phyloP scores from a whole-genome alignment of 1,140 invertebrate genomes.

The Drosophila azteca region DNA sequence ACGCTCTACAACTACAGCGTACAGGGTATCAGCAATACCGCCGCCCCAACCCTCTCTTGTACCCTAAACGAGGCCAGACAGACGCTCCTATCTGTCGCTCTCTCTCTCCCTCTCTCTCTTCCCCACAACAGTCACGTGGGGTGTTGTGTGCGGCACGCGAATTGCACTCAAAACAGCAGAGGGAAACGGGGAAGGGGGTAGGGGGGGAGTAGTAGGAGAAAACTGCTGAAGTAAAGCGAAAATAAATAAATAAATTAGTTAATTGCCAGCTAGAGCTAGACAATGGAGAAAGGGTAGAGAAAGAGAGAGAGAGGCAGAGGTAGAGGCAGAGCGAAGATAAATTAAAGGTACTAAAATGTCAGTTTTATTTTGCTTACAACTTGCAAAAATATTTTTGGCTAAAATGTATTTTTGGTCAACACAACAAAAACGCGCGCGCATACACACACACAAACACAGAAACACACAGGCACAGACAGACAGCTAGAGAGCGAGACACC shows the following conservation, averaged over 20 bases:
- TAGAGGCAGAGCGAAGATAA: background rate
- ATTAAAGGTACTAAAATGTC: slow-evolving; percentile 38
- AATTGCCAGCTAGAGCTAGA: background rate
- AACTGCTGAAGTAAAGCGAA: slow-evolving; percentile 42
- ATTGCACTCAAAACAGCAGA: slow-evolving; percentile 28
- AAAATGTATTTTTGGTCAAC: slow-evolving; percentile 67
- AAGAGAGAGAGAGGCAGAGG: too few species aligned
- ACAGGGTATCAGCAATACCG: too few species aligned
- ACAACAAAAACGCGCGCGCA: slow-evolving; percentile 56
- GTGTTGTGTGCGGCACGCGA: slow-evolving; percentile 64
- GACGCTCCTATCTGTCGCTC: slow-evolving; percentile 19
- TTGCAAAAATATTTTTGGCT: slow-evolving; percentile 29
- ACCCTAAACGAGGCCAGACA: slow-evolving; percentile 46
- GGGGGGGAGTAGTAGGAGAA: background rate
- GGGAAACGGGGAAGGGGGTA: background rate
- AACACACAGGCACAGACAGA: slow-evolving; percentile 22
- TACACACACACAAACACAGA: slow-evolving; percentile 18
- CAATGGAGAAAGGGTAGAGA: too few species aligned
- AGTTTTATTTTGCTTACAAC: slow-evolving; percentile 56
- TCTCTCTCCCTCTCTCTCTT: background rate
- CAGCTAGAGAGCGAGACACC: slow-evolving; percentile 31
- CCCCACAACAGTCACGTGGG: slow-evolving; percentile 52
- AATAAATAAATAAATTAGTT: slow-evolving; percentile 42
- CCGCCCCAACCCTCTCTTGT: background rate
- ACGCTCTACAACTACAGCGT: too few species aligned